Percentiles rank a stretch among this genome's conserved stretches.
Conservation (phyloP, 2,888 invertebrate genomes). For the Keiferia lycopersicella region DNA sequence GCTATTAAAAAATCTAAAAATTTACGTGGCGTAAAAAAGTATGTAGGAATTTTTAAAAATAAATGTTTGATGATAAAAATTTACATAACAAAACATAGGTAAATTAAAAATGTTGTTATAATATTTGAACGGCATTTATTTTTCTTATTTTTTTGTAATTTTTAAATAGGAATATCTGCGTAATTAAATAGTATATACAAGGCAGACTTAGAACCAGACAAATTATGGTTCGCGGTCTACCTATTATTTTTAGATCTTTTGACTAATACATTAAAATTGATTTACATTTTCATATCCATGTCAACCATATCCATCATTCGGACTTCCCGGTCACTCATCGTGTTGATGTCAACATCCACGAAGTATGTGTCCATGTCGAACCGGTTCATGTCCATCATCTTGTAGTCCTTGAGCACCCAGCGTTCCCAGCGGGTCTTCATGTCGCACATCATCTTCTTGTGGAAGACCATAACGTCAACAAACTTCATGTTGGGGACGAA, state of each 20-base stretch:
- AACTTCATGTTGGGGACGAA: constrained; percentile 85
- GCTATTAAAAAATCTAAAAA: too few species aligned
- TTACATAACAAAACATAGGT: too few species aligned
- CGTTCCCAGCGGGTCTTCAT: constrained; percentile 71
- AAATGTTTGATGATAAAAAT: too few species aligned
- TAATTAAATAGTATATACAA: neutral
- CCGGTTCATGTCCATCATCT: constrained; percentile 56
- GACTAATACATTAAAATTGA: neutral
- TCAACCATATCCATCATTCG: constrained; percentile 11
- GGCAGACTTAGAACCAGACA: neutral
- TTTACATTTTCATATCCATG: constrained; percentile 13
- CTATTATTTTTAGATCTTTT: neutral
- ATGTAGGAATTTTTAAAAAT: too few species aligned
- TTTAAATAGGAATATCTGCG: neutral
- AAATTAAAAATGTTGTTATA: neutral
- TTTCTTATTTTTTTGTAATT: neutral
- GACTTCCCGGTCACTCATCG: constrained; percentile 32
- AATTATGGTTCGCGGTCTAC: neutral
- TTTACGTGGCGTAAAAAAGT: too few species aligned
- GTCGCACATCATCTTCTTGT: constrained; percentile 75
- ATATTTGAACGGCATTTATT: constrained; percentile 11
- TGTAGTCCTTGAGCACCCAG: constrained; percentile 63
- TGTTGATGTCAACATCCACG: constrained; percentile 53
- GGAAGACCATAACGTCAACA: constrained; percentile 84
- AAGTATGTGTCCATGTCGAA: constrained; percentile 52